Evolutionary conservation across 2,888 invertebrate species (phyloP), one percentile per base, ranked within the genome.

Genomic region (Dione juno): DNA sequence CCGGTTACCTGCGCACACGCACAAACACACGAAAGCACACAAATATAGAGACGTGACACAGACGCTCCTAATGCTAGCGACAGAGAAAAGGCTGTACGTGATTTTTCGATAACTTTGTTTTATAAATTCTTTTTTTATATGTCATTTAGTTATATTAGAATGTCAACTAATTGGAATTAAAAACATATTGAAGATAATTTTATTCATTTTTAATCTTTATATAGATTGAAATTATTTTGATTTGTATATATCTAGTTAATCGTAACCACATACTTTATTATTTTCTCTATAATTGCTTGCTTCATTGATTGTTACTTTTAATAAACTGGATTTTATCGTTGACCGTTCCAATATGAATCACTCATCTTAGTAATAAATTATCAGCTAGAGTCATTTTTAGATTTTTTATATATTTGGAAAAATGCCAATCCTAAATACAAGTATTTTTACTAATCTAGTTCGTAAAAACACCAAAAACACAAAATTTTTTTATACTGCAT

Each of bases 1-100:
- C 91, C 87, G 83, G 88, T 89, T 92, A 92, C 92, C 92, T 92
- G 91, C 90, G 90, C 85, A 78, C 37, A 50, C 72, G 68, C 79
- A 78, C 80, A 78, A 78, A 66, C 74, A 74, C 74, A 71, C 73
- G 75, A 78, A 73, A 78, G 73, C 71, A 70, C 73, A 71, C 75
- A 74, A 75, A 75, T 69, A 84, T 82, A 64, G 84, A 84, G 85
- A 87, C 89, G 88, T 84, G 88, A 87, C 89, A 86, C 90, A 89
- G 87, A 87, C 82, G 78, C 83, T 88, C 78, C 79, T 80, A 89
- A 90, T 84, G 83, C 86, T 80, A 79, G 81, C 79, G 80, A 77
- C 80, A 78, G 76, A 78, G 77, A 79, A 78, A 76, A 88, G 81
- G 84, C 71, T 72, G 84, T 78, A 83, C 82, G 81, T 87, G 88